These are phyloP conservation scores for Cnemophilus loriae DNA, from an alignment of 2,113 vertebrate species.

Conservation along the genomic window DNA sequence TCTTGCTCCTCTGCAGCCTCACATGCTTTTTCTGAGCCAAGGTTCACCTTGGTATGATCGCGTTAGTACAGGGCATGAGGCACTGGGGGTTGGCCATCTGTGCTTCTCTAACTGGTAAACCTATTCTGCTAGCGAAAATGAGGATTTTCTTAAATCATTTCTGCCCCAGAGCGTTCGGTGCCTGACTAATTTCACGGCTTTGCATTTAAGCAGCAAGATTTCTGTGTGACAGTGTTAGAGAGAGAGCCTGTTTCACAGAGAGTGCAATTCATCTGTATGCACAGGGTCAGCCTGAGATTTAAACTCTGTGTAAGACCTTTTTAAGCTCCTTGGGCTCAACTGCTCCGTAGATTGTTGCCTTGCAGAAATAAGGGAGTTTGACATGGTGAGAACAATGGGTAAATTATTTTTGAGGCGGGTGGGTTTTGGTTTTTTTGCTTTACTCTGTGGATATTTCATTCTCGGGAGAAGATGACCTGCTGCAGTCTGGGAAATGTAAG, in stretches of 20 bases:
- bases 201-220: neutral
- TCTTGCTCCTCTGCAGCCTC: neutral
- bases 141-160: neutral
- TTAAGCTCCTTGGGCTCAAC: conserved; percentile 17
- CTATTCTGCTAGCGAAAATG: neutral
- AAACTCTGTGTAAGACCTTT: neutral
- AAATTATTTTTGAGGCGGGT: neutral
- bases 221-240: neutral
- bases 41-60: neutral
- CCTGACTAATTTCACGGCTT: neutral
- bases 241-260: neutral
- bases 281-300: neutral
- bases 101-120: neutral
- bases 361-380: neutral
- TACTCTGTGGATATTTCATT: neutral
- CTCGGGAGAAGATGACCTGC: neutral
- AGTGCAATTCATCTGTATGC: neutral
- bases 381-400: neutral
- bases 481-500: neutral
- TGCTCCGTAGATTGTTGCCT: neutral
- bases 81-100: neutral
- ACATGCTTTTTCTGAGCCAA: neutral
- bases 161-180: neutral
- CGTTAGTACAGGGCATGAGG: neutral
- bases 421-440: neutral